phyloP scores from a whole-genome alignment of 30 jellyfish, hydroid and myxozoan genomes.

The Chironex yamaguchii region DNA sequence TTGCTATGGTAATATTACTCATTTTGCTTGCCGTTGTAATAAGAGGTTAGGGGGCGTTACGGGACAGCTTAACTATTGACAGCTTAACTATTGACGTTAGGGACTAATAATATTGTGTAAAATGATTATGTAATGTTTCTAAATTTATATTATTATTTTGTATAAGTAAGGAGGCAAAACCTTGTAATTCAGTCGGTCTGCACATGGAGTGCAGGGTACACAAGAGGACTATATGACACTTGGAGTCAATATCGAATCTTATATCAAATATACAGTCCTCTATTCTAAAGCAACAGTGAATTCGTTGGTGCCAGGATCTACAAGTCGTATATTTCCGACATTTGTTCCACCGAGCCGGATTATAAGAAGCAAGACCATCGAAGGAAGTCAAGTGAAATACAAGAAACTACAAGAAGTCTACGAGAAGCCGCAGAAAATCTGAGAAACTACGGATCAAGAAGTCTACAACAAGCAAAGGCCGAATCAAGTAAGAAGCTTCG shows the following conservation, averaged over 20 bases:
- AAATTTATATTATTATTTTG: background rate
- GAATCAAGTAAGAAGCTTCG: background rate
- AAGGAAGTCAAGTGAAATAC: background rate
- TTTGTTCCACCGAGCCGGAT: background rate
- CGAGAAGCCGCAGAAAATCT: background rate
- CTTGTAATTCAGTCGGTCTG: background rate
- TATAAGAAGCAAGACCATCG: background rate
- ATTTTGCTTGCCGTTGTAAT: too few species aligned
- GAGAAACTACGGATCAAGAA: background rate
- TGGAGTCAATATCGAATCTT: background rate
- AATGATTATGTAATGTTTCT: background rate
- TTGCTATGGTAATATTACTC: too few species aligned
- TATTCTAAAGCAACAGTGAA: background rate
- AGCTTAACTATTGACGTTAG: background rate
- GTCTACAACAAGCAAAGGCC: background rate
- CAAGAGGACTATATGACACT: background rate
- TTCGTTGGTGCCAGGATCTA: background rate
- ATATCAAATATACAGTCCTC: background rate
- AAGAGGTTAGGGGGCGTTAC: constrained; percentile 49
- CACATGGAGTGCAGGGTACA: background rate
- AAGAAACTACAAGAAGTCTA: background rate
- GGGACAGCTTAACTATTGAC: constrained; percentile 11
- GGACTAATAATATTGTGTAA: background rate
- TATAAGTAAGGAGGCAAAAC: background rate
- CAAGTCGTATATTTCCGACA: constrained; percentile 1